Evolutionary conservation across 2,888 invertebrate genomes (phyloP).

Genomic region (Altica lythri): DNA sequence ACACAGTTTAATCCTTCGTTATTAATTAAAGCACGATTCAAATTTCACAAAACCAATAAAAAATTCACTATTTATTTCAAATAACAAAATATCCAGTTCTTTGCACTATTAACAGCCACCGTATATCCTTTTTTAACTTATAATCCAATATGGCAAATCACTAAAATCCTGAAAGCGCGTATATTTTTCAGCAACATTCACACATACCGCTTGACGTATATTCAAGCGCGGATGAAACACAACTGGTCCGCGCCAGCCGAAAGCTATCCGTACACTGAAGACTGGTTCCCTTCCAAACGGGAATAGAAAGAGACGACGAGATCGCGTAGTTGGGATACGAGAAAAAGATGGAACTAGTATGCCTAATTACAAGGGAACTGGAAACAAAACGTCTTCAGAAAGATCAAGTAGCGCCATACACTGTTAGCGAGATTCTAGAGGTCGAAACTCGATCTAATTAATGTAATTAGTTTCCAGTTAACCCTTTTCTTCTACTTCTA

Average conservation of each 20-base stretch:
- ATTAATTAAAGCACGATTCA: too few species aligned
- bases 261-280: constrained; percentile 55
- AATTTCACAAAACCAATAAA: too few species aligned
- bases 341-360: constrained; percentile 43
- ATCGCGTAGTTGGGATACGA: constrained; percentile 37
- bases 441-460: constrained; percentile 55
- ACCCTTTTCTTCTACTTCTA: constrained; percentile 30
- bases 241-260: constrained; percentile 51
- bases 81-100: too few species aligned
- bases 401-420: constrained; percentile 56
- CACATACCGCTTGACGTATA: too few species aligned
- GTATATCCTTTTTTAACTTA: too few species aligned
- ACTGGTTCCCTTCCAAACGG: constrained; percentile 52
- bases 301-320: constrained; percentile 47
- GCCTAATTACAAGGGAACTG: constrained; percentile 57
- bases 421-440: constrained; percentile 54
- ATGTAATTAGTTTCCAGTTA: constrained; percentile 51
- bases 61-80: too few species aligned
- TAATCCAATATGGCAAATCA: too few species aligned
- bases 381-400: constrained; percentile 56
- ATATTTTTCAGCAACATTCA: too few species aligned
- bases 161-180: too few species aligned
- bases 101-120: too few species aligned
- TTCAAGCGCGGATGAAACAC: constrained; percentile 31
- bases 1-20: too few species aligned